Percentiles rank a stretch among this genome's conserved stretches.
phyloP scores from a whole-genome alignment of 2,797 vertebrate genomes.

The Tragelaphus oryx region DNA sequence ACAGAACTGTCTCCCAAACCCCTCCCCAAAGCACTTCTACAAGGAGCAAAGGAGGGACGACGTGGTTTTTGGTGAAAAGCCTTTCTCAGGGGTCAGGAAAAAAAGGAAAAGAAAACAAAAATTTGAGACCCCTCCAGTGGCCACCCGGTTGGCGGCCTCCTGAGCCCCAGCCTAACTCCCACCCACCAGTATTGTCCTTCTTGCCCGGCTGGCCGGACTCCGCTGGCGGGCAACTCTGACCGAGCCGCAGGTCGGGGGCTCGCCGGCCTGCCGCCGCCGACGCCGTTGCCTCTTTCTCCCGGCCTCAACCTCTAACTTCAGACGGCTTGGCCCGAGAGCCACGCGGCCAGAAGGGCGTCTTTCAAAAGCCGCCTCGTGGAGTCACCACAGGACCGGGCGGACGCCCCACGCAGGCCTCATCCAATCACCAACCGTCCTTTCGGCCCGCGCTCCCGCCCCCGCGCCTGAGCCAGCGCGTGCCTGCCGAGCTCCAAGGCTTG shows the following conservation, averaged over 20 bases:
- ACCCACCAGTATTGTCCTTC: constrained; percentile 10
- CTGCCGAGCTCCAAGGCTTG: rapidly evolving
- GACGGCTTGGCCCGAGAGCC: not conserved
- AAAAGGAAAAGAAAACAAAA: no score
- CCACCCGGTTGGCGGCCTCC: not conserved
- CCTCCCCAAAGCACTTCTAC: not conserved
- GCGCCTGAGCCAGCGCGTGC: no score
- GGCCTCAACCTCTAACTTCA: not conserved
- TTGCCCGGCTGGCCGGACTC: not conserved
- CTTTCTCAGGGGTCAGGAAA: not conserved
- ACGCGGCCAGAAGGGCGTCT: not conserved
- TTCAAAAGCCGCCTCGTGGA: not conserved
- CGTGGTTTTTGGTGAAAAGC: not conserved
- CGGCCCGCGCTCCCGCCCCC: rapidly evolving
- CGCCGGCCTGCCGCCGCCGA: not conserved
- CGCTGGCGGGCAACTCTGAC: not conserved
- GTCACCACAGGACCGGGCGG: rapidly evolving
- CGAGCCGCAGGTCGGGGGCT: not conserved
- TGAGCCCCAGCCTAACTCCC: not conserved
- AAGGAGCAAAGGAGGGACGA: not conserved
- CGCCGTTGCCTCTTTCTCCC: not conserved
- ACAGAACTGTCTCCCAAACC: not conserved
- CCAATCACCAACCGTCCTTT: constrained; percentile 51
- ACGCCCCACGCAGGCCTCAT: not conserved
- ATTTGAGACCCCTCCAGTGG: not conserved